Percentiles rank a stretch among this genome's conserved stretches.
phyloP scores from a whole-genome alignment of 1,140 invertebrate species.

The Drosophila kanapiae region DNA sequence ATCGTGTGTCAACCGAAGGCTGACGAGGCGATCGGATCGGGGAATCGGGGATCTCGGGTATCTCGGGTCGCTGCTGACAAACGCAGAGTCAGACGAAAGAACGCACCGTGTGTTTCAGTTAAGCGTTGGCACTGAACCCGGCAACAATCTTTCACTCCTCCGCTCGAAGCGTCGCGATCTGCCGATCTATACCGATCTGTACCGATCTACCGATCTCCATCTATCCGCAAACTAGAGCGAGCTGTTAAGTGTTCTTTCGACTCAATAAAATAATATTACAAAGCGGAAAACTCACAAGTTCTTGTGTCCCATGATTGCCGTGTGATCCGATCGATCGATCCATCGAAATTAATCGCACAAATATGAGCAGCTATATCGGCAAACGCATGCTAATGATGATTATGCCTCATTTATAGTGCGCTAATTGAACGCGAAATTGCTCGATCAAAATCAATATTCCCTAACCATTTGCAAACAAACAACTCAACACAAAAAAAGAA shows the following conservation, averaged over 20 bases:
- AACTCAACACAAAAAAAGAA: constrained; percentile 34
- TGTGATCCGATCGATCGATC: constrained; percentile 39
- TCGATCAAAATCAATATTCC: constrained; percentile 35
- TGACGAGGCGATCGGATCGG: constrained; percentile 51
- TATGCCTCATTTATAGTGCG: constrained; percentile 83
- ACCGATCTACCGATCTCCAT: constrained; percentile 18
- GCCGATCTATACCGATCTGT: constrained; percentile 27
- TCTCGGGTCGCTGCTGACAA: constrained; percentile 57
- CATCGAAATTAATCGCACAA: constrained; percentile 49
- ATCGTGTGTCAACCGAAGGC: constrained; percentile 44
- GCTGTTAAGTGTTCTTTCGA: constrained; percentile 25
- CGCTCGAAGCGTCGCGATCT: constrained; percentile 53
- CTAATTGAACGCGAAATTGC: constrained; percentile 83
- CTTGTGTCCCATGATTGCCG: constrained; percentile 50
- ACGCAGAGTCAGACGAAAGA: constrained; percentile 71
- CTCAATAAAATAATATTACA: constrained; percentile 2
- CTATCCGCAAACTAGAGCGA: constrained; percentile 18
- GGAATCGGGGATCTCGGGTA: constrained; percentile 33
- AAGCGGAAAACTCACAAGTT: constrained; percentile 38
- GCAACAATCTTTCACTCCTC: constrained; percentile 84
- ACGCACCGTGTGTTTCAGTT: constrained; percentile 83
- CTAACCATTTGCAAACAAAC: constrained; percentile 50
- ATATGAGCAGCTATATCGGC: constrained; percentile 60
- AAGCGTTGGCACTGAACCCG: constrained; percentile 83
- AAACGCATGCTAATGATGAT: constrained; percentile 75